Conservation (phyloP, 2,113 vertebrate species). For the Trachemys scripta region DNA sequence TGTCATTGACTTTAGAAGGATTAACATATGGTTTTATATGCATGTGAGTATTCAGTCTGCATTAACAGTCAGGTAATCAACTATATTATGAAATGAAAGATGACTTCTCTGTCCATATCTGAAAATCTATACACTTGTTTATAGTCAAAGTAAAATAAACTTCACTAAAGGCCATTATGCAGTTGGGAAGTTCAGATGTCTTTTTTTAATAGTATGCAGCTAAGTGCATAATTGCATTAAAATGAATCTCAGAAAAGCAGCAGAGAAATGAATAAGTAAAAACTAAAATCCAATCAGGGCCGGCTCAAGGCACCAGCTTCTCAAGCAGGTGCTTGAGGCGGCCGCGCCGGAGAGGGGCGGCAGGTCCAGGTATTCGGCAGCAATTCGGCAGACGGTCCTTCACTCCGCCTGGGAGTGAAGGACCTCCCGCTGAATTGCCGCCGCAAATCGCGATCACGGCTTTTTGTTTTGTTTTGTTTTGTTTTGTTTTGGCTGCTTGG, state of each 20-base stretch:
- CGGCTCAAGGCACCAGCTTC: too few relatives aligned
- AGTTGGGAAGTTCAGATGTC: slow-evolving; percentile 48
- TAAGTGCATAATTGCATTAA: slow-evolving; percentile 61
- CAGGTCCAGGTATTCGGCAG: too few relatives aligned
- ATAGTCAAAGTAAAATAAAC: slow-evolving; percentile 26
- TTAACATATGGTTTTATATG: background rate
- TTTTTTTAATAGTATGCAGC: slow-evolving; percentile 30
- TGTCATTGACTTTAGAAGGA: background rate
- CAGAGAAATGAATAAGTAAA: slow-evolving; percentile 77
- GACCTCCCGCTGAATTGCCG: too few relatives aligned
- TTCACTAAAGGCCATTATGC: slow-evolving; percentile 4
- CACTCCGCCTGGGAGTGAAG: too few relatives aligned
- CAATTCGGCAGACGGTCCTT: too few relatives aligned
- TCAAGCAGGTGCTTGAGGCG: too few relatives aligned
- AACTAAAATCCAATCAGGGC: slow-evolving; percentile 68
- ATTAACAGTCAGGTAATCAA: background rate
- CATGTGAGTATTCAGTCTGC: background rate
- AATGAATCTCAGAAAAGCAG: slow-evolving; percentile 54
- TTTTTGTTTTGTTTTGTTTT: too few relatives aligned
- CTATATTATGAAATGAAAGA: slow-evolving; percentile 24
- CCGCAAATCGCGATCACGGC: too few relatives aligned
- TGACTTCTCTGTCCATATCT: background rate
- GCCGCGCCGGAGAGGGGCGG: too few relatives aligned
- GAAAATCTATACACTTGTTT: slow-evolving; percentile 3
- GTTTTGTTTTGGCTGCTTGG: too few relatives aligned